Evolutionary conservation across 2,888 invertebrate species (phyloP).

Genomic region (Drosophila birchii): DNA sequence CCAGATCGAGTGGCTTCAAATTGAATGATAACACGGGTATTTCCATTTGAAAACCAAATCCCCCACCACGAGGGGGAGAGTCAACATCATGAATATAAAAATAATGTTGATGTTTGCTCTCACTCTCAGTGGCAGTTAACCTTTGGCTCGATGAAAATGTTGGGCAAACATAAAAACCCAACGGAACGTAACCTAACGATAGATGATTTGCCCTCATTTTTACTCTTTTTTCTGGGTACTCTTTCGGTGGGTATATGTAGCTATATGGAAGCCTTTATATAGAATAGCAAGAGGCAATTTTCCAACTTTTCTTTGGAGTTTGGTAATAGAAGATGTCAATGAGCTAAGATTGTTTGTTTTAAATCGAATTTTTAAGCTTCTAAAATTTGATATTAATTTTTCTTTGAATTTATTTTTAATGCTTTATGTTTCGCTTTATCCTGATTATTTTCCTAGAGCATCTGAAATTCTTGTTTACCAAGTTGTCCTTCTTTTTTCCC

Average conservation of each 20-base stretch:
- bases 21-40: constrained; percentile 54
- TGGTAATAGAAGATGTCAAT: not conserved
- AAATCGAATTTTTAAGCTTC: not conserved
- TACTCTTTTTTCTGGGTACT: constrained; percentile 1
- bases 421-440: not conserved
- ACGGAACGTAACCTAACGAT: constrained; percentile 76
- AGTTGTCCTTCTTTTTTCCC: not conserved
- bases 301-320: not conserved
- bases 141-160: constrained; percentile 60
- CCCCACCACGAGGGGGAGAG: constrained; percentile 8
- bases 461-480: not conserved
- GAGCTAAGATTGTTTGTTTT: not conserved
- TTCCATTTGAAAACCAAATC: constrained; percentile 25
- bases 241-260: not conserved
- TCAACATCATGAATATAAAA: constrained; percentile 75
- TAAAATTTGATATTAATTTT: not conserved
- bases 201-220: constrained; percentile 63
- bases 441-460: not conserved
- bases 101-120: constrained; percentile 76
- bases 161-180: constrained; percentile 76
- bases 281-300: not conserved
- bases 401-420: not conserved
- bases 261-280: not conserved
- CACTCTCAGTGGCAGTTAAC: constrained; percentile 39
- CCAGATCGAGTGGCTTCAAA: constrained; percentile 55